Evolutionary conservation across 2,113 vertebrate genomes (phyloP).

Genomic region (Dipodomys ordii): DNA sequence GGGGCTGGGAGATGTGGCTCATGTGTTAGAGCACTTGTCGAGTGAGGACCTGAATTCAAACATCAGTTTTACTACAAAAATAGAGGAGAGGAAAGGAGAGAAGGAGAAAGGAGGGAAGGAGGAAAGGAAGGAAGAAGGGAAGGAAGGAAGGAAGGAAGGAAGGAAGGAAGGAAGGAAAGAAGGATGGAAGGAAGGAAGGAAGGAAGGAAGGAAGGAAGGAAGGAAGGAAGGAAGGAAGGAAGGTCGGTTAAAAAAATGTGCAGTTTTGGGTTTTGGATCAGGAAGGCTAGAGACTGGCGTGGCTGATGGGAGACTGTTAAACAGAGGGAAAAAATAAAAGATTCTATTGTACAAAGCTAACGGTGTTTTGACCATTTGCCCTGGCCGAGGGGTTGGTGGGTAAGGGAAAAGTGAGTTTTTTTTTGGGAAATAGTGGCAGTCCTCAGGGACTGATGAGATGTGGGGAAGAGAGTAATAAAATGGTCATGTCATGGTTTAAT

Average conservation of each 20-base stretch:
- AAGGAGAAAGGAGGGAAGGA: no score
- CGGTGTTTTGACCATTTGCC: no score
- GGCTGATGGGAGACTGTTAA: not conserved
- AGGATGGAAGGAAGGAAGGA: no score
- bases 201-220: no score
- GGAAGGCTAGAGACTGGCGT: not conserved
- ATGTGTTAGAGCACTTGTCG: no score
- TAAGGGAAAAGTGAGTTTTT: not conserved
- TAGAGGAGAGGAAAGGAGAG: not conserved
- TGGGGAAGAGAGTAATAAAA: not conserved
- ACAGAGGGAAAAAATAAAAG: not conserved
- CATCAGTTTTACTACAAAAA: no score
- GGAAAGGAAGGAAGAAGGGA: no score
- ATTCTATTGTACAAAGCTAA: not conserved
- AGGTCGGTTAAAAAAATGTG: not conserved
- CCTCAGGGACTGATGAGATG: not conserved
- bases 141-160: not conserved
- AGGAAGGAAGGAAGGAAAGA: no score
- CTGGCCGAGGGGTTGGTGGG: not conserved
- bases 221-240: no score
- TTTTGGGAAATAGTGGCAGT: not conserved
- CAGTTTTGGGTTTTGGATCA: not conserved
- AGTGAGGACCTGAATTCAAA: no score
- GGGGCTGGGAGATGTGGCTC: no score
- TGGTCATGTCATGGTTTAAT: not conserved